Conservation (phyloP, 2,888 invertebrate genomes). For the Xanthia togata region DNA sequence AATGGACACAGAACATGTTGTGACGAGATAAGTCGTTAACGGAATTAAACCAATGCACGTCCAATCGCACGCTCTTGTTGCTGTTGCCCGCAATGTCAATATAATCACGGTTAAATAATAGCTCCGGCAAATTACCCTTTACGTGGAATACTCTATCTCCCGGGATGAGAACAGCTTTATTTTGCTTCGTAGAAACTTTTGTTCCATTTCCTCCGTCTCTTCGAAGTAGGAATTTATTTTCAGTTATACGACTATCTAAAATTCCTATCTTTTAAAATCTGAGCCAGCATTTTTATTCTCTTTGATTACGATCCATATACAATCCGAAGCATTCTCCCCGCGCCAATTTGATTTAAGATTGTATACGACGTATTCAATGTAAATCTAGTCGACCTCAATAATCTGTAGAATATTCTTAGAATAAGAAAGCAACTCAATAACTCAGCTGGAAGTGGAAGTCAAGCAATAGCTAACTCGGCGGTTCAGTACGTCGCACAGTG, state of each 20-base stretch:
- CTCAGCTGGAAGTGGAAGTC: slow-evolving; percentile 65
- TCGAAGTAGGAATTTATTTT: slow-evolving; percentile 41
- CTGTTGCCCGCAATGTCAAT: slow-evolving; percentile 58
- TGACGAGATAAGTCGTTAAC: slow-evolving; percentile 61
- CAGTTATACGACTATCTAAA: slow-evolving; percentile 35
- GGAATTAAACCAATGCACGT: slow-evolving; percentile 62
- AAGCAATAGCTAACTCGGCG: slow-evolving; percentile 68
- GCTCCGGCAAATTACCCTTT: slow-evolving; percentile 49
- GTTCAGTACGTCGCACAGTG: slow-evolving; percentile 54
- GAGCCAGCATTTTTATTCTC: slow-evolving; percentile 48
- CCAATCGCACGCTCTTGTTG: slow-evolving; percentile 56
- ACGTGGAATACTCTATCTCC: slow-evolving; percentile 24
- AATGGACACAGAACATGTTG: slow-evolving; percentile 66
- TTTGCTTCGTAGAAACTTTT: slow-evolving; percentile 25
- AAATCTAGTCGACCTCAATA: slow-evolving; percentile 60
- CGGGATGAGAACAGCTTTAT: slow-evolving; percentile 23
- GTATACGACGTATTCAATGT: slow-evolving; percentile 52
- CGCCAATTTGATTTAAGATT: slow-evolving; percentile 59
- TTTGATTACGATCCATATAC: slow-evolving; percentile 56
- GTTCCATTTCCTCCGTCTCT: slow-evolving; percentile 15
- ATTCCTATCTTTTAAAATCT: slow-evolving; percentile 41
- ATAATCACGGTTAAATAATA: slow-evolving; percentile 62
- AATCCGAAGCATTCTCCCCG: slow-evolving; percentile 50
- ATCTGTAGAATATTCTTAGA: slow-evolving; percentile 60
- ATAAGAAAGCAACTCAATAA: slow-evolving; percentile 70